Percentiles rank a stretch among this genome's conserved stretches.
Conservation (phyloP, 35 echinoderm and acorn worm species). For the Heliocidaris tuberculata region DNA sequence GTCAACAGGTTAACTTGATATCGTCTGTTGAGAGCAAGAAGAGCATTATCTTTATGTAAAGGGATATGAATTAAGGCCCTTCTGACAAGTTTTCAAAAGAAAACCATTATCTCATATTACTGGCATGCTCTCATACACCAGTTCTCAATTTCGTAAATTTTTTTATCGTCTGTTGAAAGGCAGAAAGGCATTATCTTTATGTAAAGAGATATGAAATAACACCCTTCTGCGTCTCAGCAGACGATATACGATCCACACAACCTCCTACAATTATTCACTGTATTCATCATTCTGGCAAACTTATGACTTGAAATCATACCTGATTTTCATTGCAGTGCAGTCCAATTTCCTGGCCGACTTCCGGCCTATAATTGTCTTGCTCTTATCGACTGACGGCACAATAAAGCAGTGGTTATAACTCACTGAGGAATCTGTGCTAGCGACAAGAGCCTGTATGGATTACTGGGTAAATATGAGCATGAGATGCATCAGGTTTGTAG, state of each 20-base stretch:
- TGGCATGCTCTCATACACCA: not conserved
- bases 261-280: not conserved
- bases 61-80: no score
- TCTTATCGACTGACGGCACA: not conserved
- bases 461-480: not conserved
- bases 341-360: conserved; percentile 1
- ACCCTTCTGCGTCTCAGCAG: not conserved
- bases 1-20: no score
- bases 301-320: not conserved
- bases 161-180: not conserved
- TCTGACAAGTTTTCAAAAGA: not conserved
- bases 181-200: not conserved
- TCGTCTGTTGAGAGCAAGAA: no score
- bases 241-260: not conserved
- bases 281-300: not conserved
- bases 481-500: not conserved
- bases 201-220: not conserved
- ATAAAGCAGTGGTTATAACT: not conserved
- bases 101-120: not conserved
- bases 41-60: no score
- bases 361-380: not conserved
- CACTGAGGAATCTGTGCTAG: not conserved
- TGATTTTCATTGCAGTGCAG: not conserved
- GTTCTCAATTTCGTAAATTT: not conserved
- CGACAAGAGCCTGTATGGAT: not conserved